Conservation (phyloP, 1,140 invertebrate species). For the Drosophila tsacasi region DNA sequence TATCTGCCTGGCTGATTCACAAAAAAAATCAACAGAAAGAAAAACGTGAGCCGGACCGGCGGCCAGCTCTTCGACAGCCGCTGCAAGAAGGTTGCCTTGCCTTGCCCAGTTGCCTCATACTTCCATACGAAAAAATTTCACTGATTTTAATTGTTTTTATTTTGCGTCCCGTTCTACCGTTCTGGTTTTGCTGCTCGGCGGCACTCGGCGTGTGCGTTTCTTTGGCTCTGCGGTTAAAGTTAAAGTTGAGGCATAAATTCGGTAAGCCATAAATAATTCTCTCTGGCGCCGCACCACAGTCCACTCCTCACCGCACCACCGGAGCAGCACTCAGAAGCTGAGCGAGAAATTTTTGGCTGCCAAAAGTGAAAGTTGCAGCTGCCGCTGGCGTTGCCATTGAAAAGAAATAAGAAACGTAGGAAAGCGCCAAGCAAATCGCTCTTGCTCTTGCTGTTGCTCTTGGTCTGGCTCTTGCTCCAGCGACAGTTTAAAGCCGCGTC, state of each 20-base stretch:
- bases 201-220: constrained; percentile 24
- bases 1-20: constrained; percentile 41
- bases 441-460: constrained; percentile 32
- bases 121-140: constrained; percentile 64
- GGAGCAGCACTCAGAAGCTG: constrained; percentile 64
- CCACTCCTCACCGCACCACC: constrained; percentile 8
- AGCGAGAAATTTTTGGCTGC: constrained; percentile 80
- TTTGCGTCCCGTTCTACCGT: constrained; percentile 62
- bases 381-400: constrained; percentile 73
- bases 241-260: constrained; percentile 75
- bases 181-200: constrained; percentile 67
- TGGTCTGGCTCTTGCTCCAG: constrained; percentile 10
- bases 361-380: constrained; percentile 83
- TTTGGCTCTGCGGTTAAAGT: constrained; percentile 68
- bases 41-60: constrained; percentile 37
- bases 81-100: constrained; percentile 42
- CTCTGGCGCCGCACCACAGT: constrained; percentile 49
- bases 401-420: constrained; percentile 67
- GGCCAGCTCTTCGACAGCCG: constrained; percentile 16
- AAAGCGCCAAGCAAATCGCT: constrained; percentile 73
- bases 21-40: constrained; percentile 21
- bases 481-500: constrained; percentile 66
- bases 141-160: constrained; percentile 78
- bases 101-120: constrained; percentile 32
- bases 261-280: constrained; percentile 77